phyloP scores from a whole-genome alignment of 2,888 invertebrate genomes.

The Latheticus oryzae region DNA sequence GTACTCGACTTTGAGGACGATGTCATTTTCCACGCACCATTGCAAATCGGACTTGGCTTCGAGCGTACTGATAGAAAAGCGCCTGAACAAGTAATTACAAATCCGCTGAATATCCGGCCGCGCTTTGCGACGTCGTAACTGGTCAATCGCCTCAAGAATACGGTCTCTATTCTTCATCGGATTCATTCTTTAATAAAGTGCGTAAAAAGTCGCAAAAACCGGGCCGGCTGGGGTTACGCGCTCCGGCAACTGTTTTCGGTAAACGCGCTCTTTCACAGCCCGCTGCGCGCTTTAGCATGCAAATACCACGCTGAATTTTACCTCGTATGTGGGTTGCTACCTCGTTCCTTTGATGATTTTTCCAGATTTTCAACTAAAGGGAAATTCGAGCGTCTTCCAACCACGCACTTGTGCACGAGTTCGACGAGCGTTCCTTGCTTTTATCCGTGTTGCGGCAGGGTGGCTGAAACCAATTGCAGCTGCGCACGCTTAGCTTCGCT shows the following conservation, averaged over 20 bases:
- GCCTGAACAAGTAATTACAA: slow-evolving; percentile 82
- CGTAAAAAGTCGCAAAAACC: slow-evolving; percentile 14
- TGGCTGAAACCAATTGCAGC: slow-evolving; percentile 47
- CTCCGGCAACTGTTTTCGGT: slow-evolving; percentile 1
- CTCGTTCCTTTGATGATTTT: slow-evolving; percentile 1
- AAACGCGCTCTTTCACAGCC: no score
- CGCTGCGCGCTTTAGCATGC: slow-evolving; percentile 22
- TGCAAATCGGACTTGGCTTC: slow-evolving; percentile 80
- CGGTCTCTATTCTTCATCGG: slow-evolving; percentile 78
- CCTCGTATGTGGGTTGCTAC: background rate
- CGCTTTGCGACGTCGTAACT: slow-evolving; percentile 84
- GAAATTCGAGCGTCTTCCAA: slow-evolving; percentile 45
- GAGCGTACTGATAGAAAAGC: slow-evolving; percentile 76
- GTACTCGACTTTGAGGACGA: slow-evolving; percentile 85
- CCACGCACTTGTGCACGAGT: slow-evolving; percentile 25
- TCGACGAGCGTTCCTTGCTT: slow-evolving; percentile 29
- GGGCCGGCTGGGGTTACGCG: background rate
- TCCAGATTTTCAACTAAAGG: slow-evolving; percentile 47
- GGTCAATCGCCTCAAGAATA: slow-evolving; percentile 87
- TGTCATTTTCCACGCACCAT: slow-evolving; percentile 79
- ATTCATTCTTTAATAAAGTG: slow-evolving; percentile 44
- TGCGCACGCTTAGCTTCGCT: slow-evolving; percentile 47
- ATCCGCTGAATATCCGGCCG: slow-evolving; percentile 86
- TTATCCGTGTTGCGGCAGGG: slow-evolving; percentile 57
- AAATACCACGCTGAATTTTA: slow-evolving; percentile 10